Evolutionary conservation across 2,113 vertebrate species (phyloP).

Genomic region (Chlamydotis undulata): DNA sequence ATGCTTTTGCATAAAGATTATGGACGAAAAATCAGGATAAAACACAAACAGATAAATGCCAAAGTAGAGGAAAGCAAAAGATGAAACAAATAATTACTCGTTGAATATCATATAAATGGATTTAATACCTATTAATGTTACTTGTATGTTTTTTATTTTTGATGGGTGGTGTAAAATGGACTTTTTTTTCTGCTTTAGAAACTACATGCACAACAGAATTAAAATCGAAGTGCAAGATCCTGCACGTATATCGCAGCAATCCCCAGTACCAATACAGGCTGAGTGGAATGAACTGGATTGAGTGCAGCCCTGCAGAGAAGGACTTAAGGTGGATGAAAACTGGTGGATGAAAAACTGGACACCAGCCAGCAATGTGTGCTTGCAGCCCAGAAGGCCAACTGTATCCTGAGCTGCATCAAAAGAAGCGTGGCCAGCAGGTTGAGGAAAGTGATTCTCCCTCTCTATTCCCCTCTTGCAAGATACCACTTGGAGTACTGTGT

Average conservation of each 20-base stretch:
- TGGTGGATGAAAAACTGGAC: background rate
- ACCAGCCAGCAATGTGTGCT: rapidly evolving
- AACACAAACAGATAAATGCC: background rate
- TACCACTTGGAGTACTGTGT: rapidly evolving
- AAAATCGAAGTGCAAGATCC: background rate
- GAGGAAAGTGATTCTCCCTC: background rate
- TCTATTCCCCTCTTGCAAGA: rapidly evolving
- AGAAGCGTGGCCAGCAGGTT: rapidly evolving
- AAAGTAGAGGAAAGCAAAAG: background rate
- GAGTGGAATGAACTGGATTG: background rate
- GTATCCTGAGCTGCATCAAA: too few relatives aligned
- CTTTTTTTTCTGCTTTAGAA: background rate
- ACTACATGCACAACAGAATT: background rate
- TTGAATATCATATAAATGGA: background rate
- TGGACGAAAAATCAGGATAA: background rate
- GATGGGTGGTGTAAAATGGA: background rate
- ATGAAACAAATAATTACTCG: background rate
- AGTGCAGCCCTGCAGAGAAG: background rate
- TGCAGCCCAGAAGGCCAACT: background rate
- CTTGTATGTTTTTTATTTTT: background rate
- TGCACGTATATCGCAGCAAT: background rate
- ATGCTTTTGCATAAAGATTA: background rate
- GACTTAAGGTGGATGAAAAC: background rate
- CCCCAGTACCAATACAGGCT: background rate
- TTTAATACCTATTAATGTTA: background rate